Percentiles rank a stretch among this genome's conserved stretches.
Evolutionary conservation across 2,888 invertebrate genomes (phyloP).

Genomic region (Caenorhabditis doughertyi): DNA sequence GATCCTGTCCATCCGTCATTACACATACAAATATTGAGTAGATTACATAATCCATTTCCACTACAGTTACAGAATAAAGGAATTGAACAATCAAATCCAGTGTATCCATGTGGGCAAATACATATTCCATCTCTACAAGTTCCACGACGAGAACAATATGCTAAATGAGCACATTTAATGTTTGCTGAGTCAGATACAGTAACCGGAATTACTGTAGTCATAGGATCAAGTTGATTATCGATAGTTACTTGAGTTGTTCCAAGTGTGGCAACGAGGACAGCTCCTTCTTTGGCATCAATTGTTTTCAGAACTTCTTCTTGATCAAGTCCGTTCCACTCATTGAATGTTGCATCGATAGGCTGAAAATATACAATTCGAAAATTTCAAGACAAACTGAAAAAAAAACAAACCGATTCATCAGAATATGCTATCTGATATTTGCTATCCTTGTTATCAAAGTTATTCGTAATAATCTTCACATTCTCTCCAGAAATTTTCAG

Average conservation of each 20-base stretch:
- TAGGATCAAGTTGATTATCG: constrained; percentile 43
- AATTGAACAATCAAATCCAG: constrained; percentile 67
- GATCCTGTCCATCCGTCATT: constrained; percentile 69
- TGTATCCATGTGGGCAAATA: constrained; percentile 64
- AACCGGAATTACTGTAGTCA: constrained; percentile 40
- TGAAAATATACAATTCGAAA: constrained; percentile 30
- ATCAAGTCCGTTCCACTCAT: constrained; percentile 65
- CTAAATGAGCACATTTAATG: constrained; percentile 62
- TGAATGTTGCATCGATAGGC: constrained; percentile 64
- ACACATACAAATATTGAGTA: constrained; percentile 68
- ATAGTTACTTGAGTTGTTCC: constrained; percentile 6
- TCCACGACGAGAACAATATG: constrained; percentile 66
- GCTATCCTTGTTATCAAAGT: constrained; percentile 62
- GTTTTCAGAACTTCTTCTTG: constrained; percentile 34
- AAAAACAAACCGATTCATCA: constrained; percentile 56
- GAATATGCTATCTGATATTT: constrained; percentile 62
- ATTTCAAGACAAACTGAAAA: neutral
- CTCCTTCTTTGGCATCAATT: constrained; percentile 50
- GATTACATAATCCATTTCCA: constrained; percentile 66
- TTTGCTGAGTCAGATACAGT: constrained; percentile 40
- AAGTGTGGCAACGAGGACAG: constrained; percentile 17
- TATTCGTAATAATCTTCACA: constrained; percentile 58
- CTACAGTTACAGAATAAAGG: constrained; percentile 65
- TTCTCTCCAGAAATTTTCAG: constrained; percentile 62
- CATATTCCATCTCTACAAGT: constrained; percentile 65